These are phyloP conservation scores for Hypomecis atomaria DNA, from an alignment of 2,888 invertebrate genomes.

Conservation along the genomic window DNA sequence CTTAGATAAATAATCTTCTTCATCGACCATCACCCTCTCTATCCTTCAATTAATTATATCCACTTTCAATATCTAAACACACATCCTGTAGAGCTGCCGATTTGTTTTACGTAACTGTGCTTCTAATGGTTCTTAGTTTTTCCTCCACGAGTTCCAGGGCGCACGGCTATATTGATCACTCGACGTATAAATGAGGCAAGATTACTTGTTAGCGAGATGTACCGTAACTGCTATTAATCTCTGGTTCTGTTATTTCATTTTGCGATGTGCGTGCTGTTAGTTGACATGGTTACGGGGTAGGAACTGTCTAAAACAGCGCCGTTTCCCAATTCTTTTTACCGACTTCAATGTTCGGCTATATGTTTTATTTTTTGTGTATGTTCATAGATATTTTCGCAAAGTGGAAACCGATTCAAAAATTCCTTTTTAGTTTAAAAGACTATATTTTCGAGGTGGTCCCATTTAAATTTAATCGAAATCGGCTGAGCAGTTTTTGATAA, in stretches of 20 bases:
- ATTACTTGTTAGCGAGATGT: slow-evolving; percentile 47
- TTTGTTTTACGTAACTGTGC: slow-evolving; percentile 77
- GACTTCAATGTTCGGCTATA: no score
- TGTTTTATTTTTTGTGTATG: no score
- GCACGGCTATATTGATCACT: slow-evolving; percentile 73
- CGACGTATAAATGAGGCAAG: slow-evolving; percentile 48
- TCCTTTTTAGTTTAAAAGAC: no score
- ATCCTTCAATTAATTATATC: no score
- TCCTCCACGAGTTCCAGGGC: slow-evolving; percentile 63
- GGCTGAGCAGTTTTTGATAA: no score
- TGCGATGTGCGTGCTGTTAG: slow-evolving; percentile 22
- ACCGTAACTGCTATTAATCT: slow-evolving; percentile 51
- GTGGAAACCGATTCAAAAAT: no score
- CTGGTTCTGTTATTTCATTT: slow-evolving; percentile 34
- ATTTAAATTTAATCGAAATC: no score
- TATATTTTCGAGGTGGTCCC: no score
- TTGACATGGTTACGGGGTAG: slow-evolving; percentile 17
- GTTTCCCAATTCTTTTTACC: no score
- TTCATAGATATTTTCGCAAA: no score
- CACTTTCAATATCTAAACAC: not conserved
- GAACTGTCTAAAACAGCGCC: not conserved
- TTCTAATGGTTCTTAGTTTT: slow-evolving; percentile 78
- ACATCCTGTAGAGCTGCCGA: slow-evolving; percentile 22
- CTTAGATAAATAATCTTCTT: no score
- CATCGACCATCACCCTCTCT: not conserved